phyloP scores from a whole-genome alignment of 2,888 invertebrate genomes.

The Temnothorax rugatulus region DNA sequence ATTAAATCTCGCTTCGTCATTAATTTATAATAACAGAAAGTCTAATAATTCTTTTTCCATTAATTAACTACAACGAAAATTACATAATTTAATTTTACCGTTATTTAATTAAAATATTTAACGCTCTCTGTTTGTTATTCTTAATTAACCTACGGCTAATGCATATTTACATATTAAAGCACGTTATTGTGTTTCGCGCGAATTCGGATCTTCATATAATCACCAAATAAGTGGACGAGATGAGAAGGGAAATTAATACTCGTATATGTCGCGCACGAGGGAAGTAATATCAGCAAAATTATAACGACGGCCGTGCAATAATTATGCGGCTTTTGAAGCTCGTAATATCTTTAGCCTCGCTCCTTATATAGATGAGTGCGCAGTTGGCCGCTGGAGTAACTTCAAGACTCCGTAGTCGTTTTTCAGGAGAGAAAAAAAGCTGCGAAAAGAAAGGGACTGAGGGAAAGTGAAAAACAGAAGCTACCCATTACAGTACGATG shows the following conservation, averaged over 20 bases:
- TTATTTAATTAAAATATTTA: neutral
- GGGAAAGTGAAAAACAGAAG: constrained; percentile 55
- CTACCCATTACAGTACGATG: constrained; percentile 51
- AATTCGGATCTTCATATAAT: neutral
- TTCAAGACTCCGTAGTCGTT: constrained; percentile 61
- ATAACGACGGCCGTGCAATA: constrained; percentile 49
- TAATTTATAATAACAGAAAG: neutral
- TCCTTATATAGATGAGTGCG: constrained; percentile 58
- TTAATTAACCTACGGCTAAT: neutral
- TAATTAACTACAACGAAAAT: neutral
- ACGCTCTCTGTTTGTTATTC: neutral
- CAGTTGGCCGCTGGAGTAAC: constrained; percentile 62
- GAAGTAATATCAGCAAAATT: constrained; percentile 19
- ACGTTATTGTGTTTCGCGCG: neutral
- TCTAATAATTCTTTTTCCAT: neutral
- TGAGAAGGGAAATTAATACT: constrained; percentile 45
- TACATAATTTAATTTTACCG: neutral
- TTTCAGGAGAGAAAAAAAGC: constrained; percentile 64
- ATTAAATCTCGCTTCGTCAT: neutral
- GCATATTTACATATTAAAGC: neutral
- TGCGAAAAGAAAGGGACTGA: constrained; percentile 48
- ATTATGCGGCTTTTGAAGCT: constrained; percentile 52
- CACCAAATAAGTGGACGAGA: constrained; percentile 2
- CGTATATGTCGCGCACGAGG: neutral
- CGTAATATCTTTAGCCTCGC: constrained; percentile 67